Base-by-base conservation (phyloP, 2,113 vertebrate genomes). In the Sceloporus undulatus region DNA sequence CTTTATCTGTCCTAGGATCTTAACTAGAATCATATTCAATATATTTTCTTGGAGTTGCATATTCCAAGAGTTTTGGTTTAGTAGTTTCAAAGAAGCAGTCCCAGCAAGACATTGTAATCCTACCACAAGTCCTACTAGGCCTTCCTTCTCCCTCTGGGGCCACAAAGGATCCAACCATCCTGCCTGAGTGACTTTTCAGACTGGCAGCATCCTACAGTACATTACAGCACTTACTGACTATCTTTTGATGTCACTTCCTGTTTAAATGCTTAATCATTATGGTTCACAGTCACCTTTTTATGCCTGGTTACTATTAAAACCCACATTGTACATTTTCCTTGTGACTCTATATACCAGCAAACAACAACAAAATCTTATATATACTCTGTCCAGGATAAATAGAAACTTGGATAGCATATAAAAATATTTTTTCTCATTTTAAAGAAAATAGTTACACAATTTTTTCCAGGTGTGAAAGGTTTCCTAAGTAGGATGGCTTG, bases 391-490 rank as follows among this genome's bases (percentile, higher is more conserved):
- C 88, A 90, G 25, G 94, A 88, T 52, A 94, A 90, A 79, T 38
- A 62, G 21, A 82, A 68, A 27, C 88, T 85, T 95, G 90, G 82
- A 90, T 83, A 10, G 6, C 34, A 84, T n/a, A 42, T 59, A 56
- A 0, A 34, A 88, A 91, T 74, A 87, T 90, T 93, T 90, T 90
- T 87, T 29, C 2, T 75, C 82, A 90, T 94, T 59, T 34, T 40
- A 29, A 82, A 92, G 81, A 75, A 38, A 25, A 59, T 18, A 38
- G 18, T 65, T 52, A 29, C 9, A 52, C 42, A 7, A 18, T 4
- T 29, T 92, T 90, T 89, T 91, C 87, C 90, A 94, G 73, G 87
- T 90, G 89, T 92, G 89, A 93, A 90, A 80, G 18, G 5, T 74
- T 79, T 59, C 25, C 29, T 78, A 73, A 85, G 18, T 66, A 88